These are phyloP conservation scores for Ectobius pallidus DNA, from an alignment of 2,888 invertebrate species.

Conservation along the genomic window DNA sequence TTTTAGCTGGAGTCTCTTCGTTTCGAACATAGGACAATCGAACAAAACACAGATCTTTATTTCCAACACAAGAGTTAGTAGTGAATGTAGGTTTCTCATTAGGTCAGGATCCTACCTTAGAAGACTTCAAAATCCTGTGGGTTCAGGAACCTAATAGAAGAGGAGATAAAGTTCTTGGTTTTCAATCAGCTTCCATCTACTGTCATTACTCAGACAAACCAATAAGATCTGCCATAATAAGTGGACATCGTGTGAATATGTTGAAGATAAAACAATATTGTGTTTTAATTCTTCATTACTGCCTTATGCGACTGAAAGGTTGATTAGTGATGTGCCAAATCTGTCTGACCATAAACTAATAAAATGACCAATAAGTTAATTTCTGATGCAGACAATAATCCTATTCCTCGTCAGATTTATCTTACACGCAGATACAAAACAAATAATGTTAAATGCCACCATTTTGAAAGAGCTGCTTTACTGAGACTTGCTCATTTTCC, in stretches of 20 bases:
- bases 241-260: too few relatives aligned
- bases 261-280: neutral
- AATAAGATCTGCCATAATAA: slow-evolving; percentile 23
- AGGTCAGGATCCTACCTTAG: neutral
- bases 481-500: neutral
- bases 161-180: neutral
- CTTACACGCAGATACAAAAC: neutral
- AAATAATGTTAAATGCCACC: too few relatives aligned
- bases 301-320: neutral
- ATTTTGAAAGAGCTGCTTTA: too few relatives aligned
- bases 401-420: neutral
- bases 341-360: neutral
- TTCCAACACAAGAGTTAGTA: neutral
- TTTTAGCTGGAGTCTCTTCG: too few relatives aligned
- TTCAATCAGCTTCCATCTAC: neutral
- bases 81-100: neutral
- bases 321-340: too few relatives aligned
- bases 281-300: neutral
- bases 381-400: neutral
- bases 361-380: neutral
- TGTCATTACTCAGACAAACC: neutral
- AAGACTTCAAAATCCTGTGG: neutral
- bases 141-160: neutral
- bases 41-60: neutral
- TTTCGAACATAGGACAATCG: too few relatives aligned